Base-by-base conservation (phyloP, 2,888 invertebrate genomes). In the Ormia ochracea region DNA sequence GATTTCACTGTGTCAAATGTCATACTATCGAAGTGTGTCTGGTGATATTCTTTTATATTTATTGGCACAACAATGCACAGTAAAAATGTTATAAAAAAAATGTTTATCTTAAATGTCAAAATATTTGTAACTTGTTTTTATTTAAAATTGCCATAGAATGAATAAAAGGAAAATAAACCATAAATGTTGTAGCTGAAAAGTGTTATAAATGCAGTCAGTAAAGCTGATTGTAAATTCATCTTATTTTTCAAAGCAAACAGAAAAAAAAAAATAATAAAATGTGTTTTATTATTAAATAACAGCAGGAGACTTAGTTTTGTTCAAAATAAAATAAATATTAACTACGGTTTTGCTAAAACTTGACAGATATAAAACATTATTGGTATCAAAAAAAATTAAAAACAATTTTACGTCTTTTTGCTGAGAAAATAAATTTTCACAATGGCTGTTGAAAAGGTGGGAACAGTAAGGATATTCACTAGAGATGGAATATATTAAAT, bases 41-140 rank as follows among this genome's bases (percentile, higher is more conserved):
- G n/a, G 5, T 58, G 41, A 31, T 52, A 61, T 31, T 17, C 23
- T 23, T 65, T 48, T 38, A 52, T 50, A 54, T 74, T 58, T 74
- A 66, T 74, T 66, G 58, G 50, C 58, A 41, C n/a, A 58, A 73
- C 54, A 73, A 45, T 56, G 41, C 23, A 26, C 33, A 14, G 17
- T 36, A 38, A 38, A 6, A 59, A 19, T 12, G 17, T 26, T 6
- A 31, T n/a, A 69, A 70, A 58, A 59, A 73, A 68, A 68, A 50
- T 76, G 69, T 76, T 80, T 72, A 76, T 76, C 72, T 73, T 80
- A 80, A 80, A 80, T 80, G 80, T 80, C 80, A 80, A 76, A 80
- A 76, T 80, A 73, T 68, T 80, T 76, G 19, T 54, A 72, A 26
- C 66, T 76, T 61, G 66, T 80, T 76, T 54, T 48, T 76, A 69